Base-by-base conservation (phyloP, 2,888 invertebrate species). In the Tridacna crocea region DNA sequence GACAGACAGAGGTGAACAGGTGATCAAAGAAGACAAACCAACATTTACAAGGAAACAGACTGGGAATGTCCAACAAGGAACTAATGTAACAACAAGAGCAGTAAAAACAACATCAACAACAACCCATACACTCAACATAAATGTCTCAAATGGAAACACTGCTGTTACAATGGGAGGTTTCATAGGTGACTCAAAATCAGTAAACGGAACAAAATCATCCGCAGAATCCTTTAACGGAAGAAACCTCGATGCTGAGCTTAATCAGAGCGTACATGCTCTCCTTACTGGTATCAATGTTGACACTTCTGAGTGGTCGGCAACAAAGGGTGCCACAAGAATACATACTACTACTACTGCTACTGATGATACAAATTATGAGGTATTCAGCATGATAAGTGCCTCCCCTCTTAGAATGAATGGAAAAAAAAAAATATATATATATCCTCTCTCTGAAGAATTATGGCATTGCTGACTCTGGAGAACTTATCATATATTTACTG, bases 241-340 rank as follows among this genome's bases (percentile, higher is more conserved):
- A 24, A 51, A 66, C 58, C 60, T 82, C 51, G 82, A 84, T 15
- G 77, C 74, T 48, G 84, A 84, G 24, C 77, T 84, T 3, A 75
- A 79, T 27, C 48, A 36, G n/a, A 82, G 82, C 51, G 75, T 84
- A 6, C 76, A 79, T 72, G 80, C 68, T 8, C 68, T 84, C 17
- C 70, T 84, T 4, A 77, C 70, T 63, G 83, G 82, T 17, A 81
- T 83, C 2, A 60, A 81, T 48, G 75, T 85, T 2, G 81, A 80
- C 22, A 76, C 83, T 15, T 58, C 79, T 0, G 66, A 68, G 36
- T 82, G 82, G 82, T 47, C 27, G 12, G 79, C 72, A 2, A 19
- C 82, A 0, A 80, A 84, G 60, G 72, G 79, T 58, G 72, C 26
- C 12, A 24, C 26, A 13, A 77, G 26, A 13, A 6, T 65, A 8